Evolutionary conservation across 2,113 vertebrate genomes (phyloP), one percentile per base, ranked within the genome.

Genomic region (Petroica traversi): DNA sequence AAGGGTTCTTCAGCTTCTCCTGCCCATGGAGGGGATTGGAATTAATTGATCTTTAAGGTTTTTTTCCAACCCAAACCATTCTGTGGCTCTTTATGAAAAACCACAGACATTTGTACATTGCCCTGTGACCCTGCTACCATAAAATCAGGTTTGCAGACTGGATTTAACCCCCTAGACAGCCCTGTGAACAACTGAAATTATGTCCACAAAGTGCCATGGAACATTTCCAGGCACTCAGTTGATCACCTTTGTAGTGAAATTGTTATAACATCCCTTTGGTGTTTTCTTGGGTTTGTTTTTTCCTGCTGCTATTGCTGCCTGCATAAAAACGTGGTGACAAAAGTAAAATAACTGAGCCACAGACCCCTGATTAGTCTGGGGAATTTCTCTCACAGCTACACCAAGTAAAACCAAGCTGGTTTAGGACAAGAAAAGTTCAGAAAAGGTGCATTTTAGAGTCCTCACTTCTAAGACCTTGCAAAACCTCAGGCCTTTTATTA

Each of bases 161-260:
- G 3, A 25, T 45, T 90, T 73, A 72, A 40, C 22, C 19, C 26
- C 5, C 3, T 31, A 5, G 24, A 11, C 9, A 46, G 12, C 24
- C 28, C 38, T 31, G 62, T 19, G 18, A 25, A 40, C 0, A 0
- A 25, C 4, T 7, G 3, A 33, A 36, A 8, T n/a, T 28, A 43
- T 25, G 16, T 23, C 31, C 76, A 43, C 6, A 24, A 61, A 57
- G 28, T 31, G 1, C 38, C 52, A 40, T 46, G 23, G 20, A 57
- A 10, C 19, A 16, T 64, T 82, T 41, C 18, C 46, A 36, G 34
- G 1, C 9, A 7, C 8, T 36, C 31, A 43, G 15, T 2, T 19
- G 17, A 20, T 57, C 26, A 18, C 23, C 19, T 36, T 0, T 14
- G 5, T 6, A 12, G 38, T 71, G 51, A 62, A 66, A 12, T 41